Percentiles rank a stretch among this genome's conserved stretches.
Evolutionary conservation across 1,140 invertebrate genomes (phyloP).

Genomic region (Meloidogyne hapla): DNA sequence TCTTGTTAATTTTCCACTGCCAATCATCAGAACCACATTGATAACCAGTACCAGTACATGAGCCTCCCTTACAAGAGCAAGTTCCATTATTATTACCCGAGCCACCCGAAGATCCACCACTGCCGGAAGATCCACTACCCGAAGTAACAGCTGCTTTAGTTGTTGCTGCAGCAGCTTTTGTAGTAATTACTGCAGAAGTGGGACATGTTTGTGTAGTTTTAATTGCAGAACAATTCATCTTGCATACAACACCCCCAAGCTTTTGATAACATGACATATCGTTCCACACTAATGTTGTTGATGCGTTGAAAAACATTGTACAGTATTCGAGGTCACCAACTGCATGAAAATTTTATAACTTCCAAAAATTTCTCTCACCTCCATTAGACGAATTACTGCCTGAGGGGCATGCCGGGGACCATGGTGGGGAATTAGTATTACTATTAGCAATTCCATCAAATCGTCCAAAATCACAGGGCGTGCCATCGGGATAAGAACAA

Average conservation of each 20-base stretch:
- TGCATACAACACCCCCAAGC: neutral
- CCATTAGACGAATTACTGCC: neutral
- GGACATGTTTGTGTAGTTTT: neutral
- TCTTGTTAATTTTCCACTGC: neutral
- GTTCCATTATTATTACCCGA: neutral
- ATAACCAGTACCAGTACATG: neutral
- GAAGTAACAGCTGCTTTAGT: neutral
- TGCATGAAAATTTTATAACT: neutral
- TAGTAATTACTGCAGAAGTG: neutral
- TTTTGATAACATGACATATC: neutral
- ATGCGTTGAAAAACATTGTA: neutral
- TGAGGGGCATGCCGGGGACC: neutral
- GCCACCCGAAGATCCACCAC: no score
- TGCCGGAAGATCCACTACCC: neutral
- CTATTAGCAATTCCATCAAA: neutral
- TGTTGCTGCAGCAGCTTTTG: neutral
- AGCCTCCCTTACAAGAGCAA: neutral
- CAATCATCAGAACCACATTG: neutral
- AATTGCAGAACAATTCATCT: neutral
- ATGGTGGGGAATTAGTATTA: neutral
- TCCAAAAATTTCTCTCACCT: neutral
- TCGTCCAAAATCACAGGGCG: neutral
- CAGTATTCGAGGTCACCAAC: neutral
- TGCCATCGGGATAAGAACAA: neutral
- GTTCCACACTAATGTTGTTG: neutral